Evolutionary conservation across 2,113 vertebrate genomes (phyloP), one percentile per base, ranked within the genome.

Genomic region (Ceuthmochares aereus): DNA sequence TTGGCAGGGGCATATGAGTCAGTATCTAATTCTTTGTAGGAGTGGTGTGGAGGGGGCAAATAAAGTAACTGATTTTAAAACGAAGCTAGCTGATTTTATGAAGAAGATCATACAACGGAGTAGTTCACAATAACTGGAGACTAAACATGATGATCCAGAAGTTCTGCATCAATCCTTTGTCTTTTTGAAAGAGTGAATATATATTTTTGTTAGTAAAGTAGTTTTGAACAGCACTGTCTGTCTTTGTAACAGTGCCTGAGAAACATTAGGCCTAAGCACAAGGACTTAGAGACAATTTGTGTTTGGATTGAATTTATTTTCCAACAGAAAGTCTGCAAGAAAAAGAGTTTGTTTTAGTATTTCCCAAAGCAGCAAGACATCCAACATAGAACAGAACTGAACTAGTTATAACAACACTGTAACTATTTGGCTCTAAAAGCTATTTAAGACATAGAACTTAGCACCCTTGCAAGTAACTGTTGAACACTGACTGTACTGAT

Each of bases 281-380:
- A 75, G 42, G 47, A 58, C 79, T 74, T 87, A 70, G 68, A 87
- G 23, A 86, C 55, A 88, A 67, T 59, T 77, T 0, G 0, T 59
- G 25, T 4, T 90, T 89, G 86, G 37, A 22, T 43, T 92, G 51
- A 59, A 84, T 95, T 93, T 89, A 78, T 93, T 93, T 90, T 60
- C 60, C 42, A 84, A 51, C 16, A 62, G 55, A 80, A 92, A 58
- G 18, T 83, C 42, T 54, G 13, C 23, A 14, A 45, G 30, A 72
- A 78, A 86, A 84, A 81, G 8, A 26, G 5, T 7, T 58, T 83
- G 17, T 62, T 27, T 68, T 85, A 84, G 32, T 67, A 55, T 12
- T 76, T 81, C 29, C 56, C 20, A 0, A 81, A 75, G 60, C 59
- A 64, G 47, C 26, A 76, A 83, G 40, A n/a, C 56, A 54, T 25